Base-by-base conservation (phyloP, 2,888 invertebrate genomes). In the Cataglyphis livida region DNA sequence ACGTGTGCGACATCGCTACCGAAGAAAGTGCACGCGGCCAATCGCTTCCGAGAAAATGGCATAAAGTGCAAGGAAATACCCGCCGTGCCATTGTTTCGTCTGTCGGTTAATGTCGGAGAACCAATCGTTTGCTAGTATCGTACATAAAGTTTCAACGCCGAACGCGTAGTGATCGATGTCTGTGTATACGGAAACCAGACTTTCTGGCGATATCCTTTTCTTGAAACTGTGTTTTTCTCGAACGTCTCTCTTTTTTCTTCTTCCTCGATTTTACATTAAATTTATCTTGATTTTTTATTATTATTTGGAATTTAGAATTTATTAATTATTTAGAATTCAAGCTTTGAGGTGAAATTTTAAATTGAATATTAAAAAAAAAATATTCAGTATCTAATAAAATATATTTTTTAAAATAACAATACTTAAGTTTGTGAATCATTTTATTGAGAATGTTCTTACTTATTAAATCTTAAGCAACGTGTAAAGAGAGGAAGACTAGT, bases 11-110 rank as follows among this genome's bases (percentile, higher is more conserved):
- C 57, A 21, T 78, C 54, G 51, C 54, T 25, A n/a, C 10, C 48
- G 70, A 78, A 41, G 78, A 78, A 70, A 78, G 70, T 70, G 78
- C 32, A 41, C n/a, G 25, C 76, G 76, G 21, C 35, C 54, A n/a
- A 57, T 28, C 70, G 41, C 78, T 78, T 78, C 70, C 70, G 68
- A 68, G 76, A 68, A 51, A 51, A 78, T 9, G 68, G 76, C 32
- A 57, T 76, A 38, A 78, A 18, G 44, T n/a, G 48, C 6, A 1
- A 48, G 51, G 7, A 65, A 68, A 28, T 68, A n/a, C 38, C 38
- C 68, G 68, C 32, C 41, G 57, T 48, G 51, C 25, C 25, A 78
- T 68, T 78, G 78, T 78, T 78, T 41, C 32, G 68, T 57, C 68
- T 57, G 38, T 74, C 28, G 41, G n/a, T 64, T 51, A 21, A 65